These are phyloP conservation scores for Ethmia dodecea DNA, from an alignment of 2,888 invertebrate species.

Conservation along the genomic window DNA sequence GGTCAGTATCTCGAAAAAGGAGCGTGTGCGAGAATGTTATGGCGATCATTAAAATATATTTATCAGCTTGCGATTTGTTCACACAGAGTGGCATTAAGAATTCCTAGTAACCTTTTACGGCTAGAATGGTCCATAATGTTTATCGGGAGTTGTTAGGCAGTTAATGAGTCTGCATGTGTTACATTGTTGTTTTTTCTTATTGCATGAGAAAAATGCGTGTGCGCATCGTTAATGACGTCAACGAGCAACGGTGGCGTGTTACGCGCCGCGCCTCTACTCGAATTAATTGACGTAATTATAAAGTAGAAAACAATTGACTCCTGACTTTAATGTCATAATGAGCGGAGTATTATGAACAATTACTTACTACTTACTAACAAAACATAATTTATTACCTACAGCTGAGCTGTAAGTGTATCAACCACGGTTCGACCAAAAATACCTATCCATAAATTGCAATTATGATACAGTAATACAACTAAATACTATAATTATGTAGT, in stretches of 20 bases:
- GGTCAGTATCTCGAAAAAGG: no score
- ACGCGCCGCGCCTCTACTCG: constrained; percentile 52
- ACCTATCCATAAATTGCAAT: no score
- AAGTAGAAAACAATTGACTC: constrained; percentile 64
- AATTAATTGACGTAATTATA: constrained; percentile 69
- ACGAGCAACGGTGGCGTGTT: constrained; percentile 42
- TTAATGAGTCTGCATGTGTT: constrained; percentile 38
- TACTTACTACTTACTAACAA: constrained; percentile 38
- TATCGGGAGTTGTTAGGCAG: constrained; percentile 42
- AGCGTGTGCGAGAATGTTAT: no score
- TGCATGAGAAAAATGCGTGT: constrained; percentile 51
- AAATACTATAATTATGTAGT: no score
- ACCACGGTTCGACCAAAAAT: no score
- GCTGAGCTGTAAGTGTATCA: no score
- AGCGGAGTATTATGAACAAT: constrained; percentile 54
- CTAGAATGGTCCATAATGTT: constrained; percentile 40
- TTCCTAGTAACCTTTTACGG: constrained; percentile 32
- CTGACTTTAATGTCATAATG: constrained; percentile 51
- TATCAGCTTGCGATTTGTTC: no score
- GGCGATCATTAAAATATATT: no score
- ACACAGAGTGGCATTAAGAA: constrained; percentile 34
- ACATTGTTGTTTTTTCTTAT: constrained; percentile 44
- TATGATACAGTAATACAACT: no score
- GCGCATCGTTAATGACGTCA: constrained; percentile 61
- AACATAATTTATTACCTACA: constrained; percentile 39